Percentiles rank a stretch among this genome's conserved stretches.
Evolutionary conservation across 2,797 vertebrate genomes (phyloP).

Genomic region (Triplophysa bombifrons): DNA sequence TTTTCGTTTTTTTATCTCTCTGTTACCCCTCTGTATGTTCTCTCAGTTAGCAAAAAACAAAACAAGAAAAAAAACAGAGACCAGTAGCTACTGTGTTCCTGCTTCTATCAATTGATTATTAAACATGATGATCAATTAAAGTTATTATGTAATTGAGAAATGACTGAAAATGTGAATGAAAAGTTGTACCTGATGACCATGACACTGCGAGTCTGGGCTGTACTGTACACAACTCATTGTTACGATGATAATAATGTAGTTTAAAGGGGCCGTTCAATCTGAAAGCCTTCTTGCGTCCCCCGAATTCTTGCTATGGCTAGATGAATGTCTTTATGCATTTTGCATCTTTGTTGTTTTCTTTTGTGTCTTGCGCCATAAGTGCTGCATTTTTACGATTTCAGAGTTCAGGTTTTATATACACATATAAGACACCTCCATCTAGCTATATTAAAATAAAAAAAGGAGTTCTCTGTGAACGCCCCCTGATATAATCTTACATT

Average conservation of each 20-base stretch:
- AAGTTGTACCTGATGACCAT: conserved; percentile 79
- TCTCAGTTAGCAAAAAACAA: conserved; percentile 82
- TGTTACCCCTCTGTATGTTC: conserved; percentile 70
- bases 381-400: background rate
- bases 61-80: conserved; percentile 80
- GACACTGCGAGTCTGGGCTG: conserved; percentile 81
- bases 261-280: background rate
- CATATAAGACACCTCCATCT: background rate
- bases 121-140: conserved; percentile 77
- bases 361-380: background rate
- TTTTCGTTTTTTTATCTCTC: conserved; percentile 54
- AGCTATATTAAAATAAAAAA: background rate
- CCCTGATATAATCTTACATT: conserved; percentile 5
- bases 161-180: conserved; percentile 79
- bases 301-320: background rate
- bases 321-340: background rate
- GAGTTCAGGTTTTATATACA: background rate
- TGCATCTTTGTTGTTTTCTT: background rate
- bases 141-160: conserved; percentile 69
- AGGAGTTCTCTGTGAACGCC: background rate
- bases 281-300: background rate
- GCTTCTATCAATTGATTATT: conserved; percentile 84
- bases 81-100: conserved; percentile 89
- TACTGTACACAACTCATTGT: conserved; percentile 62
- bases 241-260: conserved; percentile 69